Percentiles rank a stretch among this genome's conserved stretches.
Evolutionary conservation across 2,113 vertebrate genomes (phyloP).

Genomic region (Bubo blakistoni): DNA sequence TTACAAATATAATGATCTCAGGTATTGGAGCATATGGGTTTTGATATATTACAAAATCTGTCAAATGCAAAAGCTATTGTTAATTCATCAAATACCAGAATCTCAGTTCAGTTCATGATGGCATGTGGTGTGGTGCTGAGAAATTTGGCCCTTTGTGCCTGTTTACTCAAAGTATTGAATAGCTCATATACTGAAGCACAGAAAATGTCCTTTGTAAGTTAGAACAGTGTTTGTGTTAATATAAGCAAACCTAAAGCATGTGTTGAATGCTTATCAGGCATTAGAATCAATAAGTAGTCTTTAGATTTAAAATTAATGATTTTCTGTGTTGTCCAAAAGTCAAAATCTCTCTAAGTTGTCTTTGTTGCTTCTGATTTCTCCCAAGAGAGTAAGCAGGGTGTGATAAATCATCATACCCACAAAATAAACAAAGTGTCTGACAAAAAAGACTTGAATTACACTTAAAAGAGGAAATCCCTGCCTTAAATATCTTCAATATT

Average conservation of each 20-base stretch:
- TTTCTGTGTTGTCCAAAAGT: slow-evolving; percentile 76
- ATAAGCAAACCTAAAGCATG: slow-evolving; percentile 33
- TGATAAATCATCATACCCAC: slow-evolving; percentile 71
- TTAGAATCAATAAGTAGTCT: slow-evolving; percentile 74
- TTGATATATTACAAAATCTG: background rate
- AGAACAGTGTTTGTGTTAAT: slow-evolving; percentile 39
- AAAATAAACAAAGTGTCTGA: slow-evolving; percentile 60
- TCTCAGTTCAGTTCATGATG: background rate
- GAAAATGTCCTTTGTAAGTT: slow-evolving; percentile 32
- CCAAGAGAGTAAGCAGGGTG: slow-evolving; percentile 61
- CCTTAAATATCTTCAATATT: slow-evolving; percentile 51
- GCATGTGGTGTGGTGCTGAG: background rate
- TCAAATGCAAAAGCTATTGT: background rate
- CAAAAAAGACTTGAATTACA: slow-evolving; percentile 55
- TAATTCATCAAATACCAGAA: background rate
- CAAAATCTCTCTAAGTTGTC: slow-evolving; percentile 75
- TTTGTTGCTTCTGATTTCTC: slow-evolving; percentile 67
- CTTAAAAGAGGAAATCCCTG: slow-evolving; percentile 40
- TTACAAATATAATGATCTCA: background rate
- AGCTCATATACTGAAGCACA: background rate
- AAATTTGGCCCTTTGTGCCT: background rate
- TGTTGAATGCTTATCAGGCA: slow-evolving; percentile 30
- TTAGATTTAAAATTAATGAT: slow-evolving; percentile 78
- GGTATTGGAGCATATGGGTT: background rate
- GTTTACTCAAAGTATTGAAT: background rate